A percentile compares a stretch with the other conserved stretches of the same genome.
Conservation (phyloP, 2,797 vertebrate species). For the Tamandua tetradactyla region DNA sequence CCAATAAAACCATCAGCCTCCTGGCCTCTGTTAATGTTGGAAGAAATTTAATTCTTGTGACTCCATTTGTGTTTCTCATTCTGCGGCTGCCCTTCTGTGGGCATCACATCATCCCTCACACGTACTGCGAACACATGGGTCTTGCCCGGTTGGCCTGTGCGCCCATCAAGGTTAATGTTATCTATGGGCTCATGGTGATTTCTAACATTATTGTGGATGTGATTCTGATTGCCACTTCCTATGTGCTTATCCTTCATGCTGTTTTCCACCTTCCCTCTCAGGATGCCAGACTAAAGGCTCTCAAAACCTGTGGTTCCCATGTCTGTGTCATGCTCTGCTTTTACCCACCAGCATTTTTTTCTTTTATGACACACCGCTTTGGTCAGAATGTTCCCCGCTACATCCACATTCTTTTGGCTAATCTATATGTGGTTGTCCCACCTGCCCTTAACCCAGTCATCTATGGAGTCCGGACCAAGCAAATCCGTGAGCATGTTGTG, state of each 20-base stretch:
- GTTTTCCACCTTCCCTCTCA: constrained; percentile 72
- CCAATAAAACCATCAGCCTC: constrained; percentile 65
- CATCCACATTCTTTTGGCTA: constrained; percentile 64
- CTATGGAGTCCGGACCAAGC: constrained; percentile 85
- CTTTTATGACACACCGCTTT: constrained; percentile 71
- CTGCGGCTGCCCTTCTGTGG: constrained; percentile 66
- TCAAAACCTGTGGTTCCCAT: constrained; percentile 74
- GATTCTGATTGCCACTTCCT: constrained; percentile 69
- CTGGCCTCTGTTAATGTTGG: constrained; percentile 56
- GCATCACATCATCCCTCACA: constrained; percentile 64
- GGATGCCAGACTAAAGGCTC: constrained; percentile 65
- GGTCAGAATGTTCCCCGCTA: constrained; percentile 48
- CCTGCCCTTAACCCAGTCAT: constrained; percentile 86
- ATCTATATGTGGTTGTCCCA: constrained; percentile 74
- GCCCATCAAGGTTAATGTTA: constrained; percentile 62
- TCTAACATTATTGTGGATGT: constrained; percentile 71
- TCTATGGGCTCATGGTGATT: constrained; percentile 74
- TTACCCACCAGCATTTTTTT: constrained; percentile 65
- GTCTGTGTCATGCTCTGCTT: constrained; percentile 74
- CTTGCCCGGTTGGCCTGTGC: constrained; percentile 72
- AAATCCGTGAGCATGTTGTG: constrained; percentile 74
- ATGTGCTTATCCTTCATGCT: constrained; percentile 60
- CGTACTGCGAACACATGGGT: constrained; percentile 77
- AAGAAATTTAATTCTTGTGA: constrained; percentile 70
- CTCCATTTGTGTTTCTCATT: constrained; percentile 71